phyloP scores from a whole-genome alignment of 2,888 invertebrate genomes.

The Cancer borealis region DNA sequence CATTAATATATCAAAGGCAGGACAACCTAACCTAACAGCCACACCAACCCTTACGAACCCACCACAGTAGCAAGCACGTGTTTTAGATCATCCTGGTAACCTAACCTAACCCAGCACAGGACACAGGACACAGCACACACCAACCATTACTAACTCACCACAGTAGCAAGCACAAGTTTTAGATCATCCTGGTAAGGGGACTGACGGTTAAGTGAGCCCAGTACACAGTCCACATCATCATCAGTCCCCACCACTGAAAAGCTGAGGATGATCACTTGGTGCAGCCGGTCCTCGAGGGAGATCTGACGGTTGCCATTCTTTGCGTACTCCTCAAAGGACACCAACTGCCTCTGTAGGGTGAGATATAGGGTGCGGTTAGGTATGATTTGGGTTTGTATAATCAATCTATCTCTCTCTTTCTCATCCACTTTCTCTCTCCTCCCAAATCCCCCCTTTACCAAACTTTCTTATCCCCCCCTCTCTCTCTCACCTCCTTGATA shows the following conservation, averaged over 20 bases:
- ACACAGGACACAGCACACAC: not conserved
- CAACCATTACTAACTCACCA: constrained; percentile 28
- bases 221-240: not conserved
- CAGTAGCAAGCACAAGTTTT: not conserved
- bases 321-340: not conserved
- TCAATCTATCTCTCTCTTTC: not conserved
- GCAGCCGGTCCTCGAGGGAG: not conserved
- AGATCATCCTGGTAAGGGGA: constrained; percentile 48
- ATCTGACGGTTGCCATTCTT: not conserved
- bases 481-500: constrained; percentile 54
- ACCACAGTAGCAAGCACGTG: constrained; percentile 43
- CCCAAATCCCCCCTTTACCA: too few relatives aligned
- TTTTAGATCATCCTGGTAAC: constrained; percentile 41
- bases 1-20: too few relatives aligned
- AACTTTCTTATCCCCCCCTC: not conserved
- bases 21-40: not conserved
- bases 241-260: not conserved
- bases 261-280: not conserved
- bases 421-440: not conserved
- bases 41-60: not conserved
- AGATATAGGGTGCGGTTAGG: not conserved
- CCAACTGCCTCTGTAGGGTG: not conserved
- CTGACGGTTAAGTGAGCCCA: not conserved
- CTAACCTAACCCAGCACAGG: not conserved
- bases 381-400: not conserved